These are phyloP conservation scores for Papilio machaon DNA, from an alignment of 1,140 invertebrate genomes.

Conservation along the genomic window DNA sequence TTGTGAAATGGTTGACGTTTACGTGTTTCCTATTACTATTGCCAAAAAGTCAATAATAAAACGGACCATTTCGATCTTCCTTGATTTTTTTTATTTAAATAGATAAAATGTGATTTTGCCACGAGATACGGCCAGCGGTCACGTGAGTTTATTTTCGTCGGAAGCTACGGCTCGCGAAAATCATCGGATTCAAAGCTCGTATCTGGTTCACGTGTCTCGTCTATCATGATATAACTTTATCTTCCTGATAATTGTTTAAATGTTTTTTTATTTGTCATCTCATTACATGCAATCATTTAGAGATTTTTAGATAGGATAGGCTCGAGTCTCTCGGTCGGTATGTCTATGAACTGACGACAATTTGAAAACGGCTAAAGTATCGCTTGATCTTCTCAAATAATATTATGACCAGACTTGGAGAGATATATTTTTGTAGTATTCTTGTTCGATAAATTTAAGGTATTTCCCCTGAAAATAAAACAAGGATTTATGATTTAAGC, in stretches of 20 bases:
- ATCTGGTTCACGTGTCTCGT: slow-evolving; percentile 23
- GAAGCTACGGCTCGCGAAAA: slow-evolving; percentile 34
- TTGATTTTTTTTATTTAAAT: background rate
- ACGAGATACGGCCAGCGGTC: slow-evolving; percentile 12
- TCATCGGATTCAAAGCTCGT: slow-evolving; percentile 29
- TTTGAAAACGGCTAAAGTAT: background rate
- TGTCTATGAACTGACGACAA: background rate
- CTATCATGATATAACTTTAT: slow-evolving; percentile 15
- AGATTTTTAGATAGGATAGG: no score
- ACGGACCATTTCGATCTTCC: background rate
- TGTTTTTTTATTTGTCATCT: background rate
- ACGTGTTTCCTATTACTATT: background rate
- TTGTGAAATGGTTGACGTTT: background rate
- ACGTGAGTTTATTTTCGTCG: slow-evolving; percentile 36
- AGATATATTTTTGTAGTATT: no score
- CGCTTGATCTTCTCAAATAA: background rate
- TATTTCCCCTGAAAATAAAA: no score
- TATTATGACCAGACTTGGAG: background rate
- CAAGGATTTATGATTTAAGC: no score
- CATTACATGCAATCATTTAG: background rate
- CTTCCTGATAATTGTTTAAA: background rate
- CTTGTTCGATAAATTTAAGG: no score
- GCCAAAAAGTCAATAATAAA: slow-evolving; percentile 14
- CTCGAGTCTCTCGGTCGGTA: no score
- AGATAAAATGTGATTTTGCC: slow-evolving; percentile 1